Conservation (phyloP, 1,140 invertebrate genomes). For the Theocolax elegans region DNA sequence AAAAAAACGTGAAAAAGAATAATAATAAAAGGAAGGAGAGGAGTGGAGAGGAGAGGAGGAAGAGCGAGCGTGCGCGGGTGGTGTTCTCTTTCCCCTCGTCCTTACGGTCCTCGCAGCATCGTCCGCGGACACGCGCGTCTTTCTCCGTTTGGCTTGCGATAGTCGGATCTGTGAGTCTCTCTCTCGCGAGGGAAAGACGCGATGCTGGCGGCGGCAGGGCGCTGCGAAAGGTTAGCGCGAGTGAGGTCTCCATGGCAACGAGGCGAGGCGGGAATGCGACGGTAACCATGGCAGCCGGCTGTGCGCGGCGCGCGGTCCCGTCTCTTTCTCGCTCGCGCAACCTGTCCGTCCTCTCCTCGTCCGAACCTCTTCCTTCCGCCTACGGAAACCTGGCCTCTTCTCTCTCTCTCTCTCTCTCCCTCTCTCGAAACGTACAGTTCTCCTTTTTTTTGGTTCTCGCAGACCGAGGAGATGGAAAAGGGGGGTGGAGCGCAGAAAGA, state of each 20-base stretch:
- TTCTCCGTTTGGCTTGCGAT: constrained; percentile 42
- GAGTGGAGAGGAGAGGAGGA: constrained; percentile 38
- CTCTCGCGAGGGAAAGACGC: constrained; percentile 52
- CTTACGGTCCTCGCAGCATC: neutral
- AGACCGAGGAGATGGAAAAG: neutral
- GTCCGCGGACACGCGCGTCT: constrained; percentile 25
- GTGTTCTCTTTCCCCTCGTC: constrained; percentile 44
- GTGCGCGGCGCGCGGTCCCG: constrained; percentile 40
- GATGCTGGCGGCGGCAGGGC: constrained; percentile 42
- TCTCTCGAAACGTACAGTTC: constrained; percentile 38
- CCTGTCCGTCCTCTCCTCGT: constrained; percentile 63
- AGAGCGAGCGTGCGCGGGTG: constrained; percentile 51
- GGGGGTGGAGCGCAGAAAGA: neutral
- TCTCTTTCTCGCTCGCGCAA: constrained; percentile 60
- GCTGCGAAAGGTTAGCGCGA: constrained; percentile 53
- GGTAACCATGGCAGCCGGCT: constrained; percentile 68
- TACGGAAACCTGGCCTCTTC: constrained; percentile 46
- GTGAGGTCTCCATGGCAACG: constrained; percentile 64
- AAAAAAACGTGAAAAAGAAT: constrained; percentile 27
- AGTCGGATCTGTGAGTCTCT: constrained; percentile 40
- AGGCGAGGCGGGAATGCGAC: constrained; percentile 68
- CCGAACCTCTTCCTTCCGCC: constrained; percentile 59
- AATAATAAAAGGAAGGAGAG: constrained; percentile 24
- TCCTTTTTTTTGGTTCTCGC: constrained; percentile 52
- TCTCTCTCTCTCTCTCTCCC: constrained; percentile 7